phyloP scores from a whole-genome alignment of 2,888 invertebrate genomes.

The Fragum fragum region DNA sequence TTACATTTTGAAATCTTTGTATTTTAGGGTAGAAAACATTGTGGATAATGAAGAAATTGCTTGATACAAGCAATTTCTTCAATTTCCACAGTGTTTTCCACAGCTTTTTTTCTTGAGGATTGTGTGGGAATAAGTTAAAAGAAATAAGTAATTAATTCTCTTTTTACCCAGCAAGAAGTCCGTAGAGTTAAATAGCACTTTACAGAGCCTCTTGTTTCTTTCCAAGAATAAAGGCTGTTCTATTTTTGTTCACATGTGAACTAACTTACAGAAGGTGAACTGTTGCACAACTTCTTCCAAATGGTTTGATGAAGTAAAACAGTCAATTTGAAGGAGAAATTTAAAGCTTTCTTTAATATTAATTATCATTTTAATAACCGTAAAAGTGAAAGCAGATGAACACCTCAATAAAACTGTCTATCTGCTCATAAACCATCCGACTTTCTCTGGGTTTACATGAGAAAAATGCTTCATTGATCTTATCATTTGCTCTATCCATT shows the following conservation, averaged over 20 bases:
- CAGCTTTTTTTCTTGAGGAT: too few species aligned
- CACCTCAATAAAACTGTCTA: conserved; percentile 11
- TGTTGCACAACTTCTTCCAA: not conserved
- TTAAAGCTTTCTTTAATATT: conserved; percentile 15
- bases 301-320: not conserved
- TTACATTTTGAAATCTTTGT: too few species aligned
- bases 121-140: too few species aligned
- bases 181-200: too few species aligned
- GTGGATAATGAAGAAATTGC: too few species aligned
- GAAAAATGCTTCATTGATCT: not conserved
- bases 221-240: not conserved
- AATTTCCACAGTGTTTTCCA: too few species aligned
- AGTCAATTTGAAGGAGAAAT: conserved; percentile 10
- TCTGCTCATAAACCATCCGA: not conserved
- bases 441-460: not conserved
- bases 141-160: too few species aligned
- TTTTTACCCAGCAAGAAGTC: too few species aligned
- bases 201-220: too few species aligned
- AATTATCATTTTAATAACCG: conserved; percentile 27
- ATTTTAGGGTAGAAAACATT: too few species aligned
- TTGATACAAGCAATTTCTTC: too few species aligned
- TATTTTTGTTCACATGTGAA: not conserved
- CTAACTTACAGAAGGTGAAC: not conserved
- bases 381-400: conserved; percentile 30
- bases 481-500: too few species aligned